A percentile compares a stretch with the other conserved stretches of the same genome.
Conservation (phyloP, 2,797 vertebrate species). For the Clarias fuscus region DNA sequence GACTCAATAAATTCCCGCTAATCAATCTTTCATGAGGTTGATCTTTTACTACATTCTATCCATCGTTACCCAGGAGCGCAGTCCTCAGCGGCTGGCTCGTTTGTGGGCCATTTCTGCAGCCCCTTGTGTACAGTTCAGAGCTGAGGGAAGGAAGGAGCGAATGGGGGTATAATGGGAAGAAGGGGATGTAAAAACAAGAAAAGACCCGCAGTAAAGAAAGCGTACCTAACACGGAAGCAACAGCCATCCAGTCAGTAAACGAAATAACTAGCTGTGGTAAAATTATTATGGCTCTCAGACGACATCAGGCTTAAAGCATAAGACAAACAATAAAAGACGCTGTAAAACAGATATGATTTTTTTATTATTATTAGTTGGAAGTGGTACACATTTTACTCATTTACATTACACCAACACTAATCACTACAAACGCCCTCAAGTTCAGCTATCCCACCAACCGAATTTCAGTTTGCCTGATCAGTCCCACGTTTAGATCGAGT, state of each 20-base stretch:
- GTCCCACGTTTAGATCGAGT: neutral
- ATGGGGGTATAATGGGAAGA: neutral
- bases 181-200: conserved; percentile 7
- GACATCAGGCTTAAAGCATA: neutral
- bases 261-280: neutral
- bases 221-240: neutral
- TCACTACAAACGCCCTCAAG: neutral
- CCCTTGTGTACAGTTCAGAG: conserved; percentile 38
- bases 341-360: neutral
- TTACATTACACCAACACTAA: neutral
- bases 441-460: neutral
- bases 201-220: neutral
- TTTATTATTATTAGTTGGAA: neutral
- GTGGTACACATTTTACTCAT: neutral
- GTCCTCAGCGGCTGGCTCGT: conserved; percentile 59
- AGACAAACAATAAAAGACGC: conserved; percentile 5
- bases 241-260: neutral
- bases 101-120: conserved; percentile 50
- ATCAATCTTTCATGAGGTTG: conserved; percentile 77
- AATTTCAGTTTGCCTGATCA: neutral
- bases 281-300: neutral
- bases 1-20: conserved; percentile 75
- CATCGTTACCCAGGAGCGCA: conserved; percentile 37
- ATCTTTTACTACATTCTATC: conserved; percentile 44
- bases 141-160: neutral